Base-by-base conservation (phyloP, 2,888 invertebrate genomes). In the Apodemia mormo region DNA sequence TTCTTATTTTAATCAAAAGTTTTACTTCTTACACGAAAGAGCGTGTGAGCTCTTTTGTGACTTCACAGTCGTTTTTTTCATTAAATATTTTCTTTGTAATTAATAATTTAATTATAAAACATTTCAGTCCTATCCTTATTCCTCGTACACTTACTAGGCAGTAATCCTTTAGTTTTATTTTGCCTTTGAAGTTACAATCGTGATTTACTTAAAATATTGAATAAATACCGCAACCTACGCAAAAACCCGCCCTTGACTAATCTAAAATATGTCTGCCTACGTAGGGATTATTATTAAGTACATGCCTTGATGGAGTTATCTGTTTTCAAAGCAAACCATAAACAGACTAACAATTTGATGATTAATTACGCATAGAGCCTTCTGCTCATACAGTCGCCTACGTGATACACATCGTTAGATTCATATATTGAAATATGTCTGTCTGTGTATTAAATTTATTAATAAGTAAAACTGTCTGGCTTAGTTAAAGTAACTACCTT, bases 261-360 rank as follows among this genome's bases (percentile, higher is more conserved):
- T 64, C 61, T 64, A 64, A 64, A 64, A 64, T 64, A 64, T 37
- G 61, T 64, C 61, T 64, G 37, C 61, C 61, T 64, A 64, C 61
- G 33, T 64, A 64, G 12, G 61, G 61, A 64, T 64, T 37, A 64
- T 64, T 64, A 37, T 64, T 64, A 64, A 64, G 56, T 43, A 61
- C 45, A 52, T 33, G 49, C 68, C 68, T 68, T 68, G 68, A 68
- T 68, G 68, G 68, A 68, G 45, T 68, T 61, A 68, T 61, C 56
- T 56, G 61, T 29, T 68, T 54, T 54, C 52, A 22, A 54, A 54
- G 52, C 43, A 61, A 58, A 43, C 43, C 45, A 61, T 58, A 64
- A 33, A 64, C 61, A 64, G 61, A 64, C 61, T 37, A 64, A 33
- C 33, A 64, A 64, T 64, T 64, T 37, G 37, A 64, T 64, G 61